Evolutionary conservation across 2,888 invertebrate genomes (phyloP), one percentile per base, ranked within the genome.

Genomic region (Polia nebulosa): DNA sequence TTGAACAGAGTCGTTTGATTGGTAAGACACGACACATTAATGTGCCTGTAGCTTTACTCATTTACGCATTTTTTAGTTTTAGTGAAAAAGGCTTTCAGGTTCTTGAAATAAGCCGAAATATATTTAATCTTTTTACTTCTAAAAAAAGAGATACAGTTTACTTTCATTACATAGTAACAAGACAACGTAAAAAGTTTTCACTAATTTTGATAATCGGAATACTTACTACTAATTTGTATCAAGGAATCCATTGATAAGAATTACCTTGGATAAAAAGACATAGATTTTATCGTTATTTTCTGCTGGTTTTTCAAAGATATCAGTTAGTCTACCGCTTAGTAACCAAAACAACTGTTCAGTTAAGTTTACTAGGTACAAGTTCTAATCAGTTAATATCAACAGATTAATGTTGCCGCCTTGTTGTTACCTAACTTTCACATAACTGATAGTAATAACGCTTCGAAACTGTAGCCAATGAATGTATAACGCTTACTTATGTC

Each of bases 401-500:
- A 44, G 27, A 44, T 63, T 58, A 22, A 61, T 27, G 49, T 58
- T 29, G 55, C 53, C 61, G 56, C 49, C 65, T 36, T 56, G n/a
- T 25, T 34, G 29, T 27, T 32, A 44, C 60, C 57, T 20, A 20
- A 57, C 9, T 29, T 45, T 36, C 29, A 32, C 22, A 44, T 8
- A 27, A 44, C 41, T 44, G 61, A 60, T 66, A 49, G 27, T 27
- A 56, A 15, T 53, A 62, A 13, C 22, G 39, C 22, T 52, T 76
- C 8, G 20, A 56, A 55, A 56, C 67, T 20, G 20, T 66, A 49
- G 59, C 34, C 52, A 51, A 72, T 64, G 17, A 57, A 65, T 79
- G 56, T 79, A 64, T 52, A 61, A 59, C 17, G 80, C 83, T 81
- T 80, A 52, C 29, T 70, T 36, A 32, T 13, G 52, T 71, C 25